Conservation (phyloP, 2,113 vertebrate genomes). For the Elephantulus edwardii region DNA sequence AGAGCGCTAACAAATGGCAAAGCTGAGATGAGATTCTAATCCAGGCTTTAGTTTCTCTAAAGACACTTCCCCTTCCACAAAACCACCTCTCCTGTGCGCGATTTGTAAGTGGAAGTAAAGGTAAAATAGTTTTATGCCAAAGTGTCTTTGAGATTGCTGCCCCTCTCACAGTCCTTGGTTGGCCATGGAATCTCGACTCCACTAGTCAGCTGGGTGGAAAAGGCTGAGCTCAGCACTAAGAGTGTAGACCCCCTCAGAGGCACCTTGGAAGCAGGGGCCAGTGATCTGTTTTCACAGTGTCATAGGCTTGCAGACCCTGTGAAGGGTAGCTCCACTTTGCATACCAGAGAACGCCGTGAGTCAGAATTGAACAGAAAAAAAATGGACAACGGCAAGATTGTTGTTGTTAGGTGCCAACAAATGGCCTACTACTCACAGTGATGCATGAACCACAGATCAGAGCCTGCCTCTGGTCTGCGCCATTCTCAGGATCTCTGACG, state of each 20-base stretch:
- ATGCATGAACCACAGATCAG: no score
- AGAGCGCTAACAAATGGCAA: neutral
- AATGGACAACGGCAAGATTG: no score
- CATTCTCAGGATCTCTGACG: no score
- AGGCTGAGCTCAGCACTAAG: neutral
- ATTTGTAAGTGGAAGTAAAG: neutral
- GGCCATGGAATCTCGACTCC: neutral
- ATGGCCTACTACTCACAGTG: no score
- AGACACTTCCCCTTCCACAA: neutral
- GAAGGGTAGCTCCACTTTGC: neutral
- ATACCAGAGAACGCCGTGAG: neutral
- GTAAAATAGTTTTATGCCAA: neutral
- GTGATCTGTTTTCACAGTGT: neutral
- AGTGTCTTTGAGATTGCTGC: neutral
- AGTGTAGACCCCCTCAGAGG: neutral
- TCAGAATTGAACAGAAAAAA: neutral
- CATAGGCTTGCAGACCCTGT: neutral
- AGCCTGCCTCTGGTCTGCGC: no score
- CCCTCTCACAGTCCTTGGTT: neutral
- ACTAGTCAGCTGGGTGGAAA: neutral
- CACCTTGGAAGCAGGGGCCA: neutral
- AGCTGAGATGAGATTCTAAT: neutral
- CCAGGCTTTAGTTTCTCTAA: neutral
- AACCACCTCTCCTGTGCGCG: neutral
- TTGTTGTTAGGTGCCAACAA: no score